Percentiles rank a stretch among this genome's conserved stretches.
Evolutionary conservation across 2,113 vertebrate species (phyloP).

Genomic region (Silurus asotus): DNA sequence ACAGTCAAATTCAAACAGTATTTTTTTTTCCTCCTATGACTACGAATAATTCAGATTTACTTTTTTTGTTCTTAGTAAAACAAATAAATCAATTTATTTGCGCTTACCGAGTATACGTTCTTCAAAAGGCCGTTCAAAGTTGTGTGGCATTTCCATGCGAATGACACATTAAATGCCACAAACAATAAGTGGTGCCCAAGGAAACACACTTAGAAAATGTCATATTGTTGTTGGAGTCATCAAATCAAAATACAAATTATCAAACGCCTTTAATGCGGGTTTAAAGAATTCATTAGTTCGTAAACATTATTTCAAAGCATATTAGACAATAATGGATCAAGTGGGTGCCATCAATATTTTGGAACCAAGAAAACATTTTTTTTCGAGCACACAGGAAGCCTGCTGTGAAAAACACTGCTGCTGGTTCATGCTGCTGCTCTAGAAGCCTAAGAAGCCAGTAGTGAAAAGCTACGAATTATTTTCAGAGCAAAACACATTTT

Average conservation of each 20-base stretch:
- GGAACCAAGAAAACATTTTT: slow-evolving; percentile 68
- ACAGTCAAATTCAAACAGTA: slow-evolving; percentile 6
- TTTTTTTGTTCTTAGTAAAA: slow-evolving; percentile 6
- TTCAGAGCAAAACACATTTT: slow-evolving; percentile 80
- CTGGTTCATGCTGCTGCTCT: slow-evolving; percentile 75
- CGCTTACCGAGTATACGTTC: slow-evolving; percentile 25
- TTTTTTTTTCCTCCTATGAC: slow-evolving; percentile 2
- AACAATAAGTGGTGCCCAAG: slow-evolving; percentile 61
- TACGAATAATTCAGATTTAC: not conserved
- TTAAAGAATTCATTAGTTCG: slow-evolving; percentile 69
- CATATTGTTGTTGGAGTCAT: slow-evolving; percentile 67
- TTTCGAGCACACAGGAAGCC: slow-evolving; percentile 70
- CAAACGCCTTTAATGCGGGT: slow-evolving; percentile 70
- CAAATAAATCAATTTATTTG: not conserved
- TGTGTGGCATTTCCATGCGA: slow-evolving; percentile 22
- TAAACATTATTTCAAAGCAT: slow-evolving; percentile 74
- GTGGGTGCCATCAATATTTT: slow-evolving; percentile 76
- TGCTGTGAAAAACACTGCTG: slow-evolving; percentile 79
- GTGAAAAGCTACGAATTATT: slow-evolving; percentile 81
- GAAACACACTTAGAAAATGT: slow-evolving; percentile 67
- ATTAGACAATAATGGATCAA: slow-evolving; percentile 75
- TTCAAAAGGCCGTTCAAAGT: slow-evolving; percentile 56
- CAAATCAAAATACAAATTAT: slow-evolving; percentile 69
- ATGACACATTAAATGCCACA: slow-evolving; percentile 68
- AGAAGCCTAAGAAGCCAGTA: slow-evolving; percentile 76